Evolutionary conservation across 2,888 invertebrate species (phyloP).

Genomic region (Venusia cambrica): DNA sequence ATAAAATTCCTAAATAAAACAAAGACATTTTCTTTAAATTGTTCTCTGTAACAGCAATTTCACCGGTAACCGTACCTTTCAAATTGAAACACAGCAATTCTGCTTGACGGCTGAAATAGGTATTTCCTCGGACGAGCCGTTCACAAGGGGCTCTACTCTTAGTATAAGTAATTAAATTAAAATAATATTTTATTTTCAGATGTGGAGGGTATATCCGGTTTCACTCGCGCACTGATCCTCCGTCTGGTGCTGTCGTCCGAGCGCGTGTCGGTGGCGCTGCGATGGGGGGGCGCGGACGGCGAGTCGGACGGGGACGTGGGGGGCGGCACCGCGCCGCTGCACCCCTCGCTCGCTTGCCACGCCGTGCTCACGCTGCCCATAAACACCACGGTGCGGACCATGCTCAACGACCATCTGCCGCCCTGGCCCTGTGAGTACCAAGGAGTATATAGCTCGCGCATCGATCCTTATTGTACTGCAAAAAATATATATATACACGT

Average conservation of each 20-base stretch:
- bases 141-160: too few species aligned
- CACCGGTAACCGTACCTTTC: too few species aligned
- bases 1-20: too few species aligned
- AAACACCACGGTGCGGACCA: conserved; percentile 87
- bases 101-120: too few species aligned
- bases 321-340: conserved; percentile 82
- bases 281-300: conserved; percentile 77
- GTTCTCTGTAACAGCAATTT: too few species aligned
- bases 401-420: conserved; percentile 82
- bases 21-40: too few species aligned
- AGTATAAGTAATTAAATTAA: too few species aligned
- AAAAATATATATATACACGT: too few species aligned
- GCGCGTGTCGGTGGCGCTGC: conserved; percentile 88
- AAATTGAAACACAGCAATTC: too few species aligned
- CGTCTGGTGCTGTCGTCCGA: conserved; percentile 93
- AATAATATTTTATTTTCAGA: conserved; percentile 32
- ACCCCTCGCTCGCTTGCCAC: conserved; percentile 80
- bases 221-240: conserved; percentile 91
- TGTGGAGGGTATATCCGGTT: conserved; percentile 88
- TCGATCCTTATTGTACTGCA: too few species aligned
- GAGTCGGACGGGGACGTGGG: conserved; percentile 75
- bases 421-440: conserved; percentile 50
- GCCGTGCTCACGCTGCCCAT: conserved; percentile 87
- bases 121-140: too few species aligned
- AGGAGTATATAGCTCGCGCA: too few species aligned